Evolutionary conservation across 2,888 invertebrate genomes (phyloP).

Genomic region (Coleophora deauratella): DNA sequence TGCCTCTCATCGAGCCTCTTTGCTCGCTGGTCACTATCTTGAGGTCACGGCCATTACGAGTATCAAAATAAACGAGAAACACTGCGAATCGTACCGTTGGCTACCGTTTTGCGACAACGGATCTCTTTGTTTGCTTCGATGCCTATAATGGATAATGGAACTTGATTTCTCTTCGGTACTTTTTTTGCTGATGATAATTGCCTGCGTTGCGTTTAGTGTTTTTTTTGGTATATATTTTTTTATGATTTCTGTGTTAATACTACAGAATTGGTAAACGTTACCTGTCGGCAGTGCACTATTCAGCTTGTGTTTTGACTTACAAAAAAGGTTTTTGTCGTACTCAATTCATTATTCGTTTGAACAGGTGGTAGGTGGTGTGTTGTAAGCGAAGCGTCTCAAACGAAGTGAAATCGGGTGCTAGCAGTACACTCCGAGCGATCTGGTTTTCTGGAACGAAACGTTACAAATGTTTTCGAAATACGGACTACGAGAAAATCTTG

Average conservation of each 20-base stretch:
- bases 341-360: conserved; percentile 10
- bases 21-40: conserved; percentile 53
- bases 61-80: conserved; percentile 39
- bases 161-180: conserved; percentile 54
- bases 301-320: conserved; percentile 3
- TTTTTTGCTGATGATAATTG: conserved; percentile 42
- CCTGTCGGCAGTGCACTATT: not conserved
- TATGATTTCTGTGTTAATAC: not conserved
- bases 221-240: conserved; percentile 6
- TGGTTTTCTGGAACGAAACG: too few relatives aligned
- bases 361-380: conserved; percentile 18
- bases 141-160: conserved; percentile 40
- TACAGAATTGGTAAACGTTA: too few relatives aligned
- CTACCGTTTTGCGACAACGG: conserved; percentile 43
- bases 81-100: conserved; percentile 26
- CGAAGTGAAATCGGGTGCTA: not conserved
- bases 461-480: too few relatives aligned
- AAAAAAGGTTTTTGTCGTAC: conserved; percentile 1
- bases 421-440: not conserved
- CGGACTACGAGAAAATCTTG: too few relatives aligned
- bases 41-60: conserved; percentile 61
- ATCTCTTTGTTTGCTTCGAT: conserved; percentile 36
- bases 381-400: too few relatives aligned
- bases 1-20: conserved; percentile 12
- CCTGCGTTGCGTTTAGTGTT: conserved; percentile 29